A percentile compares a stretch with the other conserved stretches of the same genome.
Conservation (phyloP, 2,797 vertebrate genomes). For the Sebastes jordani region DNA sequence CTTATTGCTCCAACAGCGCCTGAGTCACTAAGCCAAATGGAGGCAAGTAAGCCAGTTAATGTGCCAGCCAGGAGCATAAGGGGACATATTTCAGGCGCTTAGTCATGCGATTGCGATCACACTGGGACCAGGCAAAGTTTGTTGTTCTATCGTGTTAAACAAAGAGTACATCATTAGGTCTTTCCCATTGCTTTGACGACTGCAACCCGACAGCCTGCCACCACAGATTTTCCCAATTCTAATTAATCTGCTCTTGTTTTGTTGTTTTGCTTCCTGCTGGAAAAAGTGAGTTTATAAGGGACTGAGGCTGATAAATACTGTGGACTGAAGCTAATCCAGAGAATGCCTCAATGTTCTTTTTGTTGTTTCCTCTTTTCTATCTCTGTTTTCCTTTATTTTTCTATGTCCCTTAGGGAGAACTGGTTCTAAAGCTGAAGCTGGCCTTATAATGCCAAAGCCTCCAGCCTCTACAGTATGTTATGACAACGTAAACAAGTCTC, state of each 20-base stretch:
- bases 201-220: constrained; percentile 73
- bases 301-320: constrained; percentile 56
- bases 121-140: constrained; percentile 63
- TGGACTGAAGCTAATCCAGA: constrained; percentile 50
- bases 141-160: constrained; percentile 75
- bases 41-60: constrained; percentile 46
- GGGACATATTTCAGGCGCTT: constrained; percentile 66
- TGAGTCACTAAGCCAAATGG: constrained; percentile 55
- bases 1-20: constrained; percentile 39
- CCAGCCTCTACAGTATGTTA: background rate
- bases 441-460: constrained; percentile 2
- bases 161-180: constrained; percentile 75
- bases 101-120: constrained; percentile 68
- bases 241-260: constrained; percentile 78
- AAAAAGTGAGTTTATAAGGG: constrained; percentile 74
- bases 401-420: background rate
- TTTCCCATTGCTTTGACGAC: constrained; percentile 65
- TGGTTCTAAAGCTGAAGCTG: background rate
- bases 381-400: constrained; percentile 6
- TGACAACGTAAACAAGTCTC: constrained; percentile 46
- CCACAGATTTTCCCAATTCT: constrained; percentile 72
- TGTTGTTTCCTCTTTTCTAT: constrained; percentile 40
- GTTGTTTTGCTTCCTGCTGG: constrained; percentile 74
- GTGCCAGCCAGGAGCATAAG: constrained; percentile 59
- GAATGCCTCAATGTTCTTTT: constrained; percentile 35